A percentile compares a stretch with the other conserved stretches of the same genome.
These are phyloP conservation scores for Caenorhabditis briggsae DNA, from an alignment of 1,140 invertebrate genomes.

Conservation along the genomic window DNA sequence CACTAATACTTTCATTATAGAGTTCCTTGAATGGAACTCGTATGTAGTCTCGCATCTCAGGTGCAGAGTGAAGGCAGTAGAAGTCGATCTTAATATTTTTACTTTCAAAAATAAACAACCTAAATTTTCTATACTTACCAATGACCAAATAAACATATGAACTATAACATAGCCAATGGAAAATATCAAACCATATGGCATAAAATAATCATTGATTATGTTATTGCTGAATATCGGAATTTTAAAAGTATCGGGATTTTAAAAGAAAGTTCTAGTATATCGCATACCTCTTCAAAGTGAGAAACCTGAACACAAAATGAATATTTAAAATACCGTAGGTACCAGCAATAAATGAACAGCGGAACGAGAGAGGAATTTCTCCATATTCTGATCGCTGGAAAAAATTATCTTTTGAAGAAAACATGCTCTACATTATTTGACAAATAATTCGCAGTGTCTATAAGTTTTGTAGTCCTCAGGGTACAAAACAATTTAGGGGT, in stretches of 20 bases:
- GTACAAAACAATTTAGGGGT: too few relatives aligned
- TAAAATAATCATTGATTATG: constrained; percentile 3
- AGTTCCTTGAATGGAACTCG: constrained; percentile 4
- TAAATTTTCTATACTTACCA: not conserved
- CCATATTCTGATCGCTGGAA: not conserved
- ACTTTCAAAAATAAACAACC: too few relatives aligned
- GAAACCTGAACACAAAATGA: constrained; percentile 18
- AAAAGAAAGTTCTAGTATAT: not conserved
- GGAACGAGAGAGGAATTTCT: not conserved
- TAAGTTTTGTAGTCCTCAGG: too few relatives aligned
- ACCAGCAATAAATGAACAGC: not conserved
- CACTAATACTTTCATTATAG: constrained; percentile 3
- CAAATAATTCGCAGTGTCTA: too few relatives aligned
- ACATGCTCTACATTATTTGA: too few relatives aligned
- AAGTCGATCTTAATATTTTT: not conserved
- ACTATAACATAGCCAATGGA: not conserved
- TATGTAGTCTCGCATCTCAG: constrained; percentile 10
- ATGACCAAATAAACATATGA: constrained; percentile 9
- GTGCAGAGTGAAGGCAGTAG: constrained; percentile 1
- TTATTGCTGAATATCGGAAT: not conserved
- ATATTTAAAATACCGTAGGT: constrained; percentile 16
- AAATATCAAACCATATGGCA: constrained; percentile 1
- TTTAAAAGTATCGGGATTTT: too few relatives aligned
- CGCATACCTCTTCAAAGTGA: not conserved
- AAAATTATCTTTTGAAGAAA: not conserved